These are phyloP conservation scores for Theretra japonica DNA, from an alignment of 2,888 invertebrate genomes.

Conservation along the genomic window DNA sequence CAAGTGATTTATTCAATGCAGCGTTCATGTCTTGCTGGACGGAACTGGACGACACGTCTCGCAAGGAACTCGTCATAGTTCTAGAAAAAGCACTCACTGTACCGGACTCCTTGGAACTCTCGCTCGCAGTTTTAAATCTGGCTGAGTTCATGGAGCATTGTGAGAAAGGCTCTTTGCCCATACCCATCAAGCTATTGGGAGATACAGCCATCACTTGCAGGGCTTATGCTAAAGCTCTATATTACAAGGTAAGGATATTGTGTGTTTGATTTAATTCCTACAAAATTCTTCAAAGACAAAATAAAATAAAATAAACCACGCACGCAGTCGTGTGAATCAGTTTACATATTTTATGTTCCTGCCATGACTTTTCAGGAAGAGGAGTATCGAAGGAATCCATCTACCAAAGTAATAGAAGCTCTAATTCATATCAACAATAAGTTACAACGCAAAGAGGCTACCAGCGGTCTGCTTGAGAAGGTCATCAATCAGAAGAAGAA, in stretches of 20 bases:
- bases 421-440: constrained; percentile 99
- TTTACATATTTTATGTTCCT: constrained; percentile 11
- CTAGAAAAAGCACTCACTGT: constrained; percentile 95
- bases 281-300: not conserved
- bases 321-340: too few relatives aligned
- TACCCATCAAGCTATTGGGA: constrained; percentile 94
- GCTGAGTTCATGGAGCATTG: constrained; percentile 99
- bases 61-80: constrained; percentile 92
- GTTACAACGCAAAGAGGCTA: constrained; percentile 98
- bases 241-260: constrained; percentile 78
- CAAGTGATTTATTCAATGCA: constrained; percentile 98
- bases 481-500: constrained; percentile 91
- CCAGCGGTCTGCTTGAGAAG: constrained; percentile 95
- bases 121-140: constrained; percentile 96
- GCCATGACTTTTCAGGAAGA: constrained; percentile 86
- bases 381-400: constrained; percentile 90
- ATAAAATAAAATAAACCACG: not conserved
- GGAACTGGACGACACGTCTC: constrained; percentile 92
- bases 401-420: constrained; percentile 93
- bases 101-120: constrained; percentile 97
- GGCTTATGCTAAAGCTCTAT: constrained; percentile 87
- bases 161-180: constrained; percentile 96
- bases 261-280: not conserved
- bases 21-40: constrained; percentile 99
- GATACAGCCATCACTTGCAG: constrained; percentile 97